Conservation (phyloP, 2,797 vertebrate species). For the Eulemur albifrons region DNA sequence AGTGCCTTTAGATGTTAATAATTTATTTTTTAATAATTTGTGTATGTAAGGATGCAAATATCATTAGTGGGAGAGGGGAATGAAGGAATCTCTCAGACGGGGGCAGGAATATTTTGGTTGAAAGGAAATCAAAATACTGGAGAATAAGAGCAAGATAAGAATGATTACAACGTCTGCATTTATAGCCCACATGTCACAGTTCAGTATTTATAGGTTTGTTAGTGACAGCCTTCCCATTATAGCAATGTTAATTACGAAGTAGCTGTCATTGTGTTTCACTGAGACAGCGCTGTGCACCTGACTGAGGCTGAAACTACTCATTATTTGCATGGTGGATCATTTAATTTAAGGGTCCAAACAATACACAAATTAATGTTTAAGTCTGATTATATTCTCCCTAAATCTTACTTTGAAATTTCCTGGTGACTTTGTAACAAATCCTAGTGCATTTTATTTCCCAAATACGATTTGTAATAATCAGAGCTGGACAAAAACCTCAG, state of each 20-base stretch:
- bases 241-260: slow-evolving; percentile 50
- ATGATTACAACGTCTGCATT: slow-evolving; percentile 30
- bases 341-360: background rate
- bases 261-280: background rate
- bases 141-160: slow-evolving; percentile 50
- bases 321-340: slow-evolving; percentile 9
- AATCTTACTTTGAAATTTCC: slow-evolving; percentile 45
- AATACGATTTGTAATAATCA: slow-evolving; percentile 54
- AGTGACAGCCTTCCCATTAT: slow-evolving; percentile 49
- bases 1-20: background rate
- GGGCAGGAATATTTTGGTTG: slow-evolving; percentile 13
- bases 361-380: background rate
- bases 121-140: slow-evolving; percentile 45
- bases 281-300: slow-evolving; percentile 51
- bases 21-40: background rate
- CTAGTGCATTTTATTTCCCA: slow-evolving; percentile 10
- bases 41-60: background rate
- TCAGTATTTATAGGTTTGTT: slow-evolving; percentile 65
- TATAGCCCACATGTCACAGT: slow-evolving; percentile 35
- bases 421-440: background rate
- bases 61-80: background rate
- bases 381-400: background rate
- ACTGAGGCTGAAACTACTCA: slow-evolving; percentile 38
- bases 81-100: background rate
- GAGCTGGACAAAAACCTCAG: slow-evolving; percentile 46